These are phyloP conservation scores for Aleiodes sp. DNA, from an alignment of 1,140 invertebrate genomes.

Conservation along the genomic window DNA sequence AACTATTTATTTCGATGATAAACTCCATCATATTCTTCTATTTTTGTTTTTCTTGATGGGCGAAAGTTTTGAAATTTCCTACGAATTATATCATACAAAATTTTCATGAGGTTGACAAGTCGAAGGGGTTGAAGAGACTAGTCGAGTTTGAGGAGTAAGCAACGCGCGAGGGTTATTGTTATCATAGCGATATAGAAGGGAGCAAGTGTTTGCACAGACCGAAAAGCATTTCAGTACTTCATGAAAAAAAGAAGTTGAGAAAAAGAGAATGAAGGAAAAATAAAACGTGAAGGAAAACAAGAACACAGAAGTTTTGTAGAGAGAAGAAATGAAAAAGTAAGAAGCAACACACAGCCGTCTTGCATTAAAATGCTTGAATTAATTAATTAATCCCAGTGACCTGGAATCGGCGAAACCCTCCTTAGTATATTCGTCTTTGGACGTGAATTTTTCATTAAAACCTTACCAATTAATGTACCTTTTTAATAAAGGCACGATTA, in stretches of 20 bases:
- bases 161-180: conserved; percentile 43
- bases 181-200: conserved; percentile 48
- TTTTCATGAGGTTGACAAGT: conserved; percentile 15
- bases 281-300: neutral
- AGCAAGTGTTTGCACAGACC: conserved; percentile 47
- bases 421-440: conserved; percentile 11
- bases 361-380: conserved; percentile 31
- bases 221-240: conserved; percentile 20
- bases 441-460: conserved; percentile 30
- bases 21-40: too few species aligned
- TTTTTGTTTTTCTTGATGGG: neutral
- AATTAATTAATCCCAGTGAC: conserved; percentile 29
- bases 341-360: neutral
- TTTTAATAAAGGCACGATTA: conserved; percentile 32
- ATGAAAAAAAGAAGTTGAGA: neutral
- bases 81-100: neutral
- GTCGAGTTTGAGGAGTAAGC: conserved; percentile 27
- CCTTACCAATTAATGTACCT: conserved; percentile 27
- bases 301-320: neutral
- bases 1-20: too few species aligned
- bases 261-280: neutral
- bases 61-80: conserved; percentile 11
- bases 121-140: conserved; percentile 1
- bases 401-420: conserved; percentile 9
- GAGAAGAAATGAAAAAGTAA: neutral